phyloP scores from a whole-genome alignment of 2,113 vertebrate genomes.

The Apodemus sylvaticus region DNA sequence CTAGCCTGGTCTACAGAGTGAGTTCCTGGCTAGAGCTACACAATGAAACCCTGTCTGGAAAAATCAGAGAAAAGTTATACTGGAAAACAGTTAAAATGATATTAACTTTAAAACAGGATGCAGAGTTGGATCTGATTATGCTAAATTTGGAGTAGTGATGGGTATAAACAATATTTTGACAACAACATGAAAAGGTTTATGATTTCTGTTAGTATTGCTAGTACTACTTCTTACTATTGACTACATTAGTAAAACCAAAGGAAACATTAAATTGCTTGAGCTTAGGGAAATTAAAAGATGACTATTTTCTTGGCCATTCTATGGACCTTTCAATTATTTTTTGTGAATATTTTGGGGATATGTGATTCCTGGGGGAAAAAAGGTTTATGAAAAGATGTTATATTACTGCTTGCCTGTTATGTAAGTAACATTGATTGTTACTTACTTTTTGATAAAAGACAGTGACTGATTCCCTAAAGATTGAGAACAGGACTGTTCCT shows the following conservation, averaged over 20 bases:
- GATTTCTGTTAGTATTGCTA: conserved; percentile 26
- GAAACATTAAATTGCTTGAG: conserved; percentile 46
- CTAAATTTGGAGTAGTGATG: conserved; percentile 20
- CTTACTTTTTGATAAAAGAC: conserved; percentile 25
- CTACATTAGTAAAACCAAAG: conserved; percentile 25
- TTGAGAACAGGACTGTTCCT: neutral
- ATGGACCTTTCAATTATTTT: neutral
- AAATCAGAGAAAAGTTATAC: neutral
- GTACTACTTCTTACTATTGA: neutral
- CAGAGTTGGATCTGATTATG: conserved; percentile 13
- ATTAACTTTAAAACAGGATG: neutral
- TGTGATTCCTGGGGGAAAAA: neutral
- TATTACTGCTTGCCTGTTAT: neutral
- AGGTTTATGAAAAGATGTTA: neutral
- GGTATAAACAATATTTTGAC: conserved; percentile 39
- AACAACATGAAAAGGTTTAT: conserved; percentile 18
- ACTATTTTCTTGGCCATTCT: conserved; percentile 30
- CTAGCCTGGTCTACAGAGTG: neutral
- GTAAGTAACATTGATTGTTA: neutral
- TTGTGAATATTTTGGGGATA: neutral
- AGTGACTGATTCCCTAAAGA: neutral
- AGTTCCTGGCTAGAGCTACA: neutral
- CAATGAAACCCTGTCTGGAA: neutral
- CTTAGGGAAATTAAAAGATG: conserved; percentile 35
- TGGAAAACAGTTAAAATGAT: conserved; percentile 14